Evolutionary conservation across 1,140 invertebrate genomes (phyloP).

Genomic region (Drosophila pseudoobscura): DNA sequence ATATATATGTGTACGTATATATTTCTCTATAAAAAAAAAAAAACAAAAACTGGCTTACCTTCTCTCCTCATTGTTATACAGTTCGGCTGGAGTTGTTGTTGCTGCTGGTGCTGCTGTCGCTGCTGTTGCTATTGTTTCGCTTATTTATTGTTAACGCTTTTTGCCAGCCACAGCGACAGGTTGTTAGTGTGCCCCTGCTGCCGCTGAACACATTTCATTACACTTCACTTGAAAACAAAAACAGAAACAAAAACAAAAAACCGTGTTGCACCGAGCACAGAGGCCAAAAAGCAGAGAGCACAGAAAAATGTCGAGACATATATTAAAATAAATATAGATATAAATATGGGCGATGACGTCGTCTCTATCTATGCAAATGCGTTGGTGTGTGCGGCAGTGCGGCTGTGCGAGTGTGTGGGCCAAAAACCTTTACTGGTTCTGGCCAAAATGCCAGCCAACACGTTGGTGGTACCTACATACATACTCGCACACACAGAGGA

Average conservation of each 20-base stretch:
- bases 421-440: constrained; percentile 64
- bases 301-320: constrained; percentile 29
- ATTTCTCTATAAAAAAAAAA: constrained; percentile 42
- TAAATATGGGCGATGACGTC: constrained; percentile 50
- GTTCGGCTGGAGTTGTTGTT: constrained; percentile 55
- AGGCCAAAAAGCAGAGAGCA: constrained; percentile 36
- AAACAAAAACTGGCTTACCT: constrained; percentile 77
- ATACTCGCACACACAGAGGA: constrained; percentile 1
- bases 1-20: constrained; percentile 14
- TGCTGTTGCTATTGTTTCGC: constrained; percentile 64
- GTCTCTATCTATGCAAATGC: constrained; percentile 42
- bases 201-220: constrained; percentile 73
- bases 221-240: constrained; percentile 44
- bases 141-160: constrained; percentile 80
- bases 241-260: background rate
- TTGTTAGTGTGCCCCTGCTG: constrained; percentile 61
- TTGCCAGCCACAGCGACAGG: constrained; percentile 74
- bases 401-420: constrained; percentile 28
- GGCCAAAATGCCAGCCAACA: constrained; percentile 75
- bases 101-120: constrained; percentile 16
- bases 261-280: constrained; percentile 23
- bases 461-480: constrained; percentile 20
- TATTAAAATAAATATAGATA: constrained; percentile 26
- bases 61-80: constrained; percentile 80
- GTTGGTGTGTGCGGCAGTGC: constrained; percentile 13